Evolutionary conservation across 2,797 vertebrate species (phyloP).

Genomic region (Graptemys geographica): DNA sequence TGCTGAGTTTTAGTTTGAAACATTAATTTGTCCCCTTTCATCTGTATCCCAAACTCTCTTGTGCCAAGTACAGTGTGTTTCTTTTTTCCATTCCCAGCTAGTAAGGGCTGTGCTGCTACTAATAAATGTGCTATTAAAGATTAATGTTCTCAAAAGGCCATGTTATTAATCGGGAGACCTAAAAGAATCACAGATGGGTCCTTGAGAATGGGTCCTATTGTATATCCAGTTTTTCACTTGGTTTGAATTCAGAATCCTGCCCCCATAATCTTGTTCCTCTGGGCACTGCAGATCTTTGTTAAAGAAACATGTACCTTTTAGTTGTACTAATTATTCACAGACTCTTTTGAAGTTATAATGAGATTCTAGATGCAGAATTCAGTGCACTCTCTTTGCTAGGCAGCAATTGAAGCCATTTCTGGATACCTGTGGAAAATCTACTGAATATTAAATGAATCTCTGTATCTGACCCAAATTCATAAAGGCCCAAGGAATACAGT

Average conservation of each 20-base stretch:
- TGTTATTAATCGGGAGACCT: not conserved
- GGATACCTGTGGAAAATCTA: not conserved
- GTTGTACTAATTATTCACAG: not conserved
- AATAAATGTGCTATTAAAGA: not conserved
- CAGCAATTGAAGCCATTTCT: not conserved
- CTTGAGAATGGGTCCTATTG: rapidly evolving
- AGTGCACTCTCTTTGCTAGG: not conserved
- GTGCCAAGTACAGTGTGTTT: not conserved
- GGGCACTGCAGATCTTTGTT: not conserved
- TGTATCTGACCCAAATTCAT: not conserved
- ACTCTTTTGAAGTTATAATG: not conserved
- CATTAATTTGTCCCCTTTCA: not conserved
- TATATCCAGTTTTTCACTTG: not conserved
- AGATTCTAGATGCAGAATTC: not conserved
- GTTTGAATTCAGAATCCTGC: not conserved
- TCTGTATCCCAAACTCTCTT: rapidly evolving
- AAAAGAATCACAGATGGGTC: not conserved
- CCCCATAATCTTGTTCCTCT: not conserved
- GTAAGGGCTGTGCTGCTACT: not conserved
- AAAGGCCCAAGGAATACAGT: rapidly evolving
- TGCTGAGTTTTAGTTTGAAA: not conserved
- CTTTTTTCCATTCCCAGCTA: not conserved
- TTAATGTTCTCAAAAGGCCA: not conserved
- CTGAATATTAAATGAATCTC: not conserved
- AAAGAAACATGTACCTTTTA: rapidly evolving